phyloP scores from a whole-genome alignment of 2,797 vertebrate genomes.

The Tolypeutes matacus region DNA sequence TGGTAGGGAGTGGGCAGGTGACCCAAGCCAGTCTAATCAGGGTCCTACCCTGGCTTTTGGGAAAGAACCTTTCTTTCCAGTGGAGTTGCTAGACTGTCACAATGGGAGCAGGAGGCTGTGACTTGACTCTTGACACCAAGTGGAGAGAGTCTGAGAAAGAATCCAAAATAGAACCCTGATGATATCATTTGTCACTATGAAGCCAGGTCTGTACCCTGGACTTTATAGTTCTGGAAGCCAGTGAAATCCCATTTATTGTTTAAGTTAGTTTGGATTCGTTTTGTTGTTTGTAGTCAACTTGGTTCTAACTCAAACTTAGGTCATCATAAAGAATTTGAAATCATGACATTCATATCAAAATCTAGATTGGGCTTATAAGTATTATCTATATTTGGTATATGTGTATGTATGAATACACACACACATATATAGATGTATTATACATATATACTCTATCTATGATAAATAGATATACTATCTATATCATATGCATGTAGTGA shows the following conservation, averaged over 20 bases:
- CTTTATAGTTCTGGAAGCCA: background rate
- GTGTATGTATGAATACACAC: background rate
- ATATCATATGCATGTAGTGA: background rate
- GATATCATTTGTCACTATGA: background rate
- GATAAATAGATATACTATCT: no score
- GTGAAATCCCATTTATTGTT: background rate
- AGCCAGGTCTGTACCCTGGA: background rate
- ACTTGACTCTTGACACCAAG: background rate
- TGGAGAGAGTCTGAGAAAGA: slow-evolving; percentile 1
- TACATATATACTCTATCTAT: background rate
- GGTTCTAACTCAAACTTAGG: slow-evolving; percentile 44
- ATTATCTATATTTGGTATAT: background rate
- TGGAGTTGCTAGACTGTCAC: background rate
- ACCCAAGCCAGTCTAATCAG: background rate
- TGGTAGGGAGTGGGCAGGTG: background rate
- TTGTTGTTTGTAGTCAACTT: background rate
- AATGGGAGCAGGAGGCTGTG: background rate
- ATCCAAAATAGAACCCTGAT: background rate
- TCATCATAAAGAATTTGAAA: slow-evolving; percentile 12
- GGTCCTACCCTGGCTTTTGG: background rate
- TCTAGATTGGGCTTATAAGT: background rate
- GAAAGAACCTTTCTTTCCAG: background rate
- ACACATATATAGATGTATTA: background rate
- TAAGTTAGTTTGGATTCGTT: background rate
- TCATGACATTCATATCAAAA: slow-evolving; percentile 7